Evolutionary conservation across 2,797 vertebrate genomes (phyloP).

Genomic region (Microcaecilia unicolor): DNA sequence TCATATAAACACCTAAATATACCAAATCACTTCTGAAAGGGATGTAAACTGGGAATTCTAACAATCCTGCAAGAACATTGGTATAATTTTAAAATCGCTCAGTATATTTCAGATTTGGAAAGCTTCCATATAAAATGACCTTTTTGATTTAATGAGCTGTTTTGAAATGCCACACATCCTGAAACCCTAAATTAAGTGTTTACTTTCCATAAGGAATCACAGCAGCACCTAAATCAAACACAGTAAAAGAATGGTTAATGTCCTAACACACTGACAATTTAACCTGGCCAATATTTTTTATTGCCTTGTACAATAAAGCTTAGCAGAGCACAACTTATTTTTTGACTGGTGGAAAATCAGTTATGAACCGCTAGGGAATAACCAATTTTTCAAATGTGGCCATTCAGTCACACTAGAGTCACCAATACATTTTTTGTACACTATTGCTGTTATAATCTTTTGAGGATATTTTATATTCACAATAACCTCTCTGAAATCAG

Average conservation of each 20-base stretch:
- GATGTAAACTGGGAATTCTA: too few species aligned
- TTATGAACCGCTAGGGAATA: constrained; percentile 68
- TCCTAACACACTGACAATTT: constrained; percentile 62
- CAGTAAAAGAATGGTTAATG: constrained; percentile 66
- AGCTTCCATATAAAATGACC: too few species aligned
- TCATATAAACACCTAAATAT: too few species aligned
- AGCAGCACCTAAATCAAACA: constrained; percentile 60
- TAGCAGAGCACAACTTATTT: constrained; percentile 74
- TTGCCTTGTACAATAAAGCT: constrained; percentile 72
- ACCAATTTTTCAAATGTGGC: constrained; percentile 71
- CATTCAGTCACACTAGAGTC: constrained; percentile 60
- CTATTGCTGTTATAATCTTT: constrained; percentile 73
- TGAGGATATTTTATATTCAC: constrained; percentile 70
- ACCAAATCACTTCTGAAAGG: too few species aligned
- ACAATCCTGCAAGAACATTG: too few species aligned
- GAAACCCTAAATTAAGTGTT: too few species aligned
- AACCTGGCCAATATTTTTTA: constrained; percentile 76
- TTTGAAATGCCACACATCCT: too few species aligned
- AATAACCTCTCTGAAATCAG: constrained; percentile 69
- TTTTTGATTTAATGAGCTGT: too few species aligned
- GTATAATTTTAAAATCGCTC: too few species aligned
- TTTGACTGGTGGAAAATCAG: constrained; percentile 70
- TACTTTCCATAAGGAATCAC: constrained; percentile 55
- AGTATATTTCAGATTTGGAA: too few species aligned
- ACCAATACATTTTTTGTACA: constrained; percentile 56